Base-by-base conservation (phyloP, 2,797 vertebrate species). In the Pipistrellus kuhlii region DNA sequence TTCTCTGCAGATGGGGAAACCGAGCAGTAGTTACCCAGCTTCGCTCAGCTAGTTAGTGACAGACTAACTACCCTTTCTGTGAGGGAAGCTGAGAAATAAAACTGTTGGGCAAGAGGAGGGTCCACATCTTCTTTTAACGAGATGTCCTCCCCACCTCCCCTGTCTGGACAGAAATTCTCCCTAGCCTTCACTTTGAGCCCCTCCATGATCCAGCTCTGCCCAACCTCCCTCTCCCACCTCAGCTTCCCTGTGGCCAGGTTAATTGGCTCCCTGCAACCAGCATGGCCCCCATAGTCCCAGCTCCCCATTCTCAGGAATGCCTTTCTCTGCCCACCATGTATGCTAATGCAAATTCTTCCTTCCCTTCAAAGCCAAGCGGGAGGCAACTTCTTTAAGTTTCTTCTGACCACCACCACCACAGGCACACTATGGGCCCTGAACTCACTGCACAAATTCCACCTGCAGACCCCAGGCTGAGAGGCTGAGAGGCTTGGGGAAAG, bases 401-500 rank as follows among this genome's bases (percentile, higher is more conserved):
- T 32, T 48, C 55, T 38, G 41, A 51, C 21, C 8, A 8, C 44
- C 6, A 7, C 0, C 2, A 44, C 2, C 32, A 10, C 17, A 12
- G 32, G 55, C 38, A 14, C 12, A 7, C 12, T 41, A 1, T 4
- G 12, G 53, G 3, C 14, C 8, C 18, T 18, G 62, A 62, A n/a
- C 12, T 46, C 76, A 8, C 18, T 41, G 14, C 11, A 17, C 14
- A 6, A 62, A 8, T 44, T 44, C 21, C 0, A 18, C 41, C 20
- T 51, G 35, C 66, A 76, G 76, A n/a, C 23, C 3, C 17, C 8
- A 5, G 20, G 32, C 46, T 20, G 48, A 78, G 27, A 71, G 27
- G 3, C 13, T 0, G 48, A 78, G 27, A 71, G 27, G 3, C 13
- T 0, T 0, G 6, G 25, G 1, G 6, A 9, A 27, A 88, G n/a